These are phyloP conservation scores for Chamaetylas fuelleborni DNA, from an alignment of 2,113 vertebrate genomes.

Conservation along the genomic window DNA sequence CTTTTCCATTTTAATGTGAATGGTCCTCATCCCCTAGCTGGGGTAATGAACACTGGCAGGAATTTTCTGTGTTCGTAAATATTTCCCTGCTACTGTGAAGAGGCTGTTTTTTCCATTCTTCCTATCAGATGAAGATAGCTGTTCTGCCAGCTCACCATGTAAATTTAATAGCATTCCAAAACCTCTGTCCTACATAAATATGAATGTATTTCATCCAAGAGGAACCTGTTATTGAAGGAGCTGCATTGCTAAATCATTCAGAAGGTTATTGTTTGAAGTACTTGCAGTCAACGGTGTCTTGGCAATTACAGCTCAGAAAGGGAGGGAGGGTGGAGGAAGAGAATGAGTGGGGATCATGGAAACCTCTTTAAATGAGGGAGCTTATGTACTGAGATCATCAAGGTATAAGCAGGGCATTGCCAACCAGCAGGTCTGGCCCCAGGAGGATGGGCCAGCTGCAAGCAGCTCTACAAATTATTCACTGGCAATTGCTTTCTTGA, in stretches of 20 bases:
- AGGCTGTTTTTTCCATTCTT: not conserved
- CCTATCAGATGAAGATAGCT: not conserved
- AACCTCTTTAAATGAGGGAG: not conserved
- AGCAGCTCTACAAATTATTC: not conserved
- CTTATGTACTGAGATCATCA: not conserved
- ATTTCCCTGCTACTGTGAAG: not conserved
- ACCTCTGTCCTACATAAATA: slow-evolving; percentile 30
- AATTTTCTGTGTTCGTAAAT: not conserved
- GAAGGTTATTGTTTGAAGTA: slow-evolving; percentile 34
- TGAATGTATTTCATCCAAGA: not conserved
- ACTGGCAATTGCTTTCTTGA: slow-evolving; percentile 41
- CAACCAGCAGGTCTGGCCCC: slow-evolving; percentile 15
- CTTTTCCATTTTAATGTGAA: not conserved
- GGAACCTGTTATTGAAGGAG: slow-evolving; percentile 5
- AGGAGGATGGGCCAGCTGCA: not conserved
- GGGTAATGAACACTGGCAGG: not conserved
- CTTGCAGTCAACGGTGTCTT: not conserved
- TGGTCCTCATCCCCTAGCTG: not conserved
- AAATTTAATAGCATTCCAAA: slow-evolving; percentile 57
- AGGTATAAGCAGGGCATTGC: not conserved
- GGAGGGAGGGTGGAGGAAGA: not conserved
- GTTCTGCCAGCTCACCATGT: slow-evolving; percentile 9
- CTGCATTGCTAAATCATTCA: slow-evolving; percentile 40
- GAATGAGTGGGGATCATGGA: not conserved
- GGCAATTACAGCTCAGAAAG: slow-evolving; percentile 10